Evolutionary conservation across 2,113 vertebrate genomes (phyloP).

Genomic region (Eptesicus fuscus): DNA sequence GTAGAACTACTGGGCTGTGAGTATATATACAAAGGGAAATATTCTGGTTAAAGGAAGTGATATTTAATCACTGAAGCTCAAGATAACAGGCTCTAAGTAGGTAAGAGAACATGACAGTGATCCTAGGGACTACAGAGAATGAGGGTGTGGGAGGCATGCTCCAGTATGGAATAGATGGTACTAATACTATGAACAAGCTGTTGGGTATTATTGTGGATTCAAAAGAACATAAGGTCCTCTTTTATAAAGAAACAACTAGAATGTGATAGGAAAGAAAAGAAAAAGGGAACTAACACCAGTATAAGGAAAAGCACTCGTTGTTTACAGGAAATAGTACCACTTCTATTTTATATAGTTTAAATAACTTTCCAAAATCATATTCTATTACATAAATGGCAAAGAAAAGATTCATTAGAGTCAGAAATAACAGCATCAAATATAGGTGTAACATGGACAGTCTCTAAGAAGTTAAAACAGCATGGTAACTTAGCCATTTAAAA

Average conservation of each 20-base stretch:
- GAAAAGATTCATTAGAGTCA: neutral
- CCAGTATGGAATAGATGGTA: neutral
- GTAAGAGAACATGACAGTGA: neutral
- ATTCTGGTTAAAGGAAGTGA: neutral
- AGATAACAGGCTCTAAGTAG: neutral
- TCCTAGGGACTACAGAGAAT: neutral
- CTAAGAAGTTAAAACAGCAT: constrained; percentile 26
- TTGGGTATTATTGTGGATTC: neutral
- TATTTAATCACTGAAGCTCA: neutral
- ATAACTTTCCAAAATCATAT: constrained; percentile 15
- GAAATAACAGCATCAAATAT: neutral
- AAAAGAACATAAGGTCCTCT: neutral
- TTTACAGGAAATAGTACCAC: neutral
- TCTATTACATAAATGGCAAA: neutral
- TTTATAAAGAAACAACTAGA: constrained; percentile 11
- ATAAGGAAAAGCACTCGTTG: neutral
- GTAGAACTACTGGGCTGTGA: neutral
- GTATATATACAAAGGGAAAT: neutral
- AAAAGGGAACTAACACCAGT: neutral
- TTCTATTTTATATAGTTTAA: constrained; percentile 36
- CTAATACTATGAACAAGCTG: neutral
- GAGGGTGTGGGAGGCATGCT: neutral
- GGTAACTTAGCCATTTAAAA: neutral
- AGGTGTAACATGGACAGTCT: neutral
- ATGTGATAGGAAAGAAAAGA: constrained; percentile 3